Conservation (phyloP, 2,888 invertebrate species). For the Campaea margaritaria region DNA sequence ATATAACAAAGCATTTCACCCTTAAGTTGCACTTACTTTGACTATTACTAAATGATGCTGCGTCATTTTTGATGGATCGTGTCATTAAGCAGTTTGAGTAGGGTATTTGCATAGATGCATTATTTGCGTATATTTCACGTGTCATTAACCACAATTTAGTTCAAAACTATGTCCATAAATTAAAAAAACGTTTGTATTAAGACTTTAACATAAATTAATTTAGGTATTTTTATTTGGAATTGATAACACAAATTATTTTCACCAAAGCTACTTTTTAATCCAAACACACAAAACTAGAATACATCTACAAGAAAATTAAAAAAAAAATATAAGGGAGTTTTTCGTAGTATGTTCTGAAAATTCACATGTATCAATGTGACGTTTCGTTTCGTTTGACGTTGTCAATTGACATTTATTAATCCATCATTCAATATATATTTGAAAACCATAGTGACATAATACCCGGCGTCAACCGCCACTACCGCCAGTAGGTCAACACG, state of each 20-base stretch:
- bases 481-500: conserved; percentile 32
- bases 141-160: conserved; percentile 30
- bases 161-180: too few species aligned
- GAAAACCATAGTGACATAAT: conserved; percentile 19
- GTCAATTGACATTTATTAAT: background rate
- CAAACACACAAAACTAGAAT: too few species aligned
- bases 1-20: conserved; percentile 7
- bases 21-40: conserved; percentile 42
- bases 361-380: too few species aligned
- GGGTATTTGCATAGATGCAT: conserved; percentile 48
- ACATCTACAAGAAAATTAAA: too few species aligned
- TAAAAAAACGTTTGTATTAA: too few species aligned
- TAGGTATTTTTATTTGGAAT: too few species aligned
- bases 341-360: too few species aligned
- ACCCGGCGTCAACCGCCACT: conserved; percentile 19
- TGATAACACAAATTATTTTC: too few species aligned
- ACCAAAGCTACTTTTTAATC: too few species aligned
- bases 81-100: conserved; percentile 40
- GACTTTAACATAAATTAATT: too few species aligned
- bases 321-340: too few species aligned
- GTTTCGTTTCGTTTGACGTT: too few species aligned
- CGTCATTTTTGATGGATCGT: conserved; percentile 49
- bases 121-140: conserved; percentile 37
- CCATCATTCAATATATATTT: conserved; percentile 19
- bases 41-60: conserved; percentile 42